Evolutionary conservation across 2,888 invertebrate genomes (phyloP).

Genomic region (Drosophila paramelanica): DNA sequence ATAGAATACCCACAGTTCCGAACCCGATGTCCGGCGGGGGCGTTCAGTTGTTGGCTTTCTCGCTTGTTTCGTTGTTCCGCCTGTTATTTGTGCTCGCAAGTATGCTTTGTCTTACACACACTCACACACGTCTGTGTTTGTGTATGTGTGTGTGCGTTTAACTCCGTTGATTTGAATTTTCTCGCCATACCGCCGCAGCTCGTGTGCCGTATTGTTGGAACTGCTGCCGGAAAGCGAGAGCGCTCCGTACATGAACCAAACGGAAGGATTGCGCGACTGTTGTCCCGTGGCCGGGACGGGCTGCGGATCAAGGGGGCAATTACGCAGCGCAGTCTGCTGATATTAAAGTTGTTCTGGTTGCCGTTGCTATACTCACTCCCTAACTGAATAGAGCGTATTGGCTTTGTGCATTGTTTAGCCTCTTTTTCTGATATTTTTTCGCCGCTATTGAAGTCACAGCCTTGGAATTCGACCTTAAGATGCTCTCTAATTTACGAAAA

Average conservation of each 20-base stretch:
- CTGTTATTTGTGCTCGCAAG: slow-evolving; percentile 77
- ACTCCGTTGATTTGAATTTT: slow-evolving; percentile 76
- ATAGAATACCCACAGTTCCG: slow-evolving; percentile 66
- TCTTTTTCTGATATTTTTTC: no score
- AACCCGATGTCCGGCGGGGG: slow-evolving; percentile 37
- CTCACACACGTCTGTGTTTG: neutral
- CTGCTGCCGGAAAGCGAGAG: slow-evolving; percentile 64
- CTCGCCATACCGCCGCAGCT: slow-evolving; percentile 39
- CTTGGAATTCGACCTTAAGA: no score
- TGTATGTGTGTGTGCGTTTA: slow-evolving; percentile 49
- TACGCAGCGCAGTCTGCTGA: slow-evolving; percentile 69
- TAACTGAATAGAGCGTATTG: no score
- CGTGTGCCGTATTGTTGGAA: slow-evolving; percentile 60
- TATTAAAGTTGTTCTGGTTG: slow-evolving; percentile 71
- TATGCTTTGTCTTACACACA: slow-evolving; percentile 72
- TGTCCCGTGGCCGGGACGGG: slow-evolving; percentile 7
- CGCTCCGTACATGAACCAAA: slow-evolving; percentile 54
- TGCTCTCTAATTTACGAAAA: no score
- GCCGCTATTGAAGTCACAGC: no score
- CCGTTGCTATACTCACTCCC: slow-evolving; percentile 1
- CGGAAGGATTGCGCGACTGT: slow-evolving; percentile 65
- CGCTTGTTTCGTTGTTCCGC: slow-evolving; percentile 53
- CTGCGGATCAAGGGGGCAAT: slow-evolving; percentile 48
- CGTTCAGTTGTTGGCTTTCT: slow-evolving; percentile 62
- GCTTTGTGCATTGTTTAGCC: no score